Evolutionary conservation across 2,797 vertebrate genomes (phyloP), one percentile per base, ranked within the genome.

Genomic region (Neolamprologus multifasciatus): DNA sequence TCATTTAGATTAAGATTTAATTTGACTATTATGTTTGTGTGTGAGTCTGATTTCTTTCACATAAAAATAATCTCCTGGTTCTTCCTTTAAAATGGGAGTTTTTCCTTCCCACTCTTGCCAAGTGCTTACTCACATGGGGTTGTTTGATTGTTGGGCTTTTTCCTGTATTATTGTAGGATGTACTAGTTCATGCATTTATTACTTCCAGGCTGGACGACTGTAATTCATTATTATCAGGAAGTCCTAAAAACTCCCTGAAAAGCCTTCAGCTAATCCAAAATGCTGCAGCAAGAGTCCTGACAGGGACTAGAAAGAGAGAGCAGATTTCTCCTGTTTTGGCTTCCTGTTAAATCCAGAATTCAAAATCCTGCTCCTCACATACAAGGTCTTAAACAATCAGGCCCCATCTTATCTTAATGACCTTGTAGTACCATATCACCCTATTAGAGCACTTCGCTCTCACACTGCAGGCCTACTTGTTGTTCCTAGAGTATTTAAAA

Each of bases 161-260:
- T 13, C 11, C 1, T 26, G 12, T 55, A 26, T 8, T 23, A 55
- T 14, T 26, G 52, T 14, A 26, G 21, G 21, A 26, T 54, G n/a
- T 52, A 52, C n/a, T 1, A 52, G 51, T 52, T 52, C 51, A 19
- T n/a, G 40, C 6, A 43, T 43, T 43, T 51, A 51, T 51, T 51
- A 6, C 50, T 51, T 51, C 19, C 50, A 52, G n/a, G 6, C 10
- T 52, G 50, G 50, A 52, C 9, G 9, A 51, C 50, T 51, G 50
- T 2, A n/a, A n/a, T n/a, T 51, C 50, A n/a, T n/a, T n/a, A 11
- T 52, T 11, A 21, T 52, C 50, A 52, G 9, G 50, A 6, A 0
- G 10, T 21, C n/a, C 50, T 0, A 52, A 52, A 50, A 52, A 21
- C 51, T 52, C 51, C 0, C 2, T 52, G 10, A 52, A 52, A 52